Conservation (phyloP, 37 sponge, comb jelly and placozoan genomes). For the Mnemiopsis leidyi region DNA sequence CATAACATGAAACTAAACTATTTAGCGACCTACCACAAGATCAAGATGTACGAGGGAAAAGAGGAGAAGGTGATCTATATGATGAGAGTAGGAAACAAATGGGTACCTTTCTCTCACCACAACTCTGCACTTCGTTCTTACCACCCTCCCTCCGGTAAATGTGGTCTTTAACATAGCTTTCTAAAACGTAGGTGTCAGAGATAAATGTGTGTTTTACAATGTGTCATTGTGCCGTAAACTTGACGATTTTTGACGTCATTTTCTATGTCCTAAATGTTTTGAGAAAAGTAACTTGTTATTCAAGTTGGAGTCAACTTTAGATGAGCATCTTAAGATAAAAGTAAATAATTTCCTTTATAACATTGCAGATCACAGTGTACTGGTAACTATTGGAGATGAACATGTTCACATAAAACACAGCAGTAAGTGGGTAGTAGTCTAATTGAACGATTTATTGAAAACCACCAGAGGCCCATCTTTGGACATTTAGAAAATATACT, state of each 20-base stretch:
- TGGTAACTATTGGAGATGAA: conserved; percentile 4
- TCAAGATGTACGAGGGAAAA: neutral
- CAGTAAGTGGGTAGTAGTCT: neutral
- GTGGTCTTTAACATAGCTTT: no score
- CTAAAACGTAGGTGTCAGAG: no score
- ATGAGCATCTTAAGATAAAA: no score
- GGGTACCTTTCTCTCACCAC: neutral
- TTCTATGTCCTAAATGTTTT: no score
- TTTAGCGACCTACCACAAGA: conserved; percentile 5
- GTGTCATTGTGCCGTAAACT: no score
- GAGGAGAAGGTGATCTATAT: neutral
- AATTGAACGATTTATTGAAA: neutral
- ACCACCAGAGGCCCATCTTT: no score
- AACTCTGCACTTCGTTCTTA: neutral
- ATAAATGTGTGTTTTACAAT: no score
- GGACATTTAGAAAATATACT: no score
- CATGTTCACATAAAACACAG: conserved; percentile 27
- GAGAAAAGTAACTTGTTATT: no score
- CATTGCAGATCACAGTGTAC: neutral
- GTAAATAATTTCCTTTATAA: no score
- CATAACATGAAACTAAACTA: neutral
- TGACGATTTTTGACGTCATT: no score
- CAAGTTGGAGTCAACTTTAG: no score
- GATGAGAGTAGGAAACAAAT: neutral
- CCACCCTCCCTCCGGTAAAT: conserved; percentile 13